phyloP scores from a whole-genome alignment of 2,113 vertebrate genomes.

The Mesitornis unicolor region DNA sequence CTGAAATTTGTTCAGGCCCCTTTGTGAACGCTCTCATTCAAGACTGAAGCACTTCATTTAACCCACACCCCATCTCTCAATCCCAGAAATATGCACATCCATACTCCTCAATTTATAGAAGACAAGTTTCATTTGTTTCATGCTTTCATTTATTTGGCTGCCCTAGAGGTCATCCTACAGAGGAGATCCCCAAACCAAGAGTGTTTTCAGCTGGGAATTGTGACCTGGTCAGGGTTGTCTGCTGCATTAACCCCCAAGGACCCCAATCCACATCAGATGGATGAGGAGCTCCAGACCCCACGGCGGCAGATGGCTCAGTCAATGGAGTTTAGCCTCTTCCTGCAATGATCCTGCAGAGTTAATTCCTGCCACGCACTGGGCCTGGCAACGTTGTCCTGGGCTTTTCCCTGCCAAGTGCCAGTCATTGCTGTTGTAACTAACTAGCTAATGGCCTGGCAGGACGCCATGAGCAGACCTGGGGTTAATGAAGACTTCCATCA shows the following conservation, averaged over 20 bases:
- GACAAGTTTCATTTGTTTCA: too few species aligned
- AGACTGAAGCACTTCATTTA: background rate
- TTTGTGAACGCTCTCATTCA: background rate
- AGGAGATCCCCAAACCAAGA: background rate
- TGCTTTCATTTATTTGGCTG: background rate
- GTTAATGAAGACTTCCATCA: slow-evolving; percentile 25
- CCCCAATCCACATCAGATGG: fast-evolving
- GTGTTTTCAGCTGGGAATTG: background rate
- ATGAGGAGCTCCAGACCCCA: background rate
- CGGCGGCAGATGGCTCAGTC: background rate
- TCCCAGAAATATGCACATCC: background rate
- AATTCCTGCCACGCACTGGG: background rate
- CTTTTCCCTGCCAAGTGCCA: slow-evolving; percentile 1
- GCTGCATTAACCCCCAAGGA: background rate
- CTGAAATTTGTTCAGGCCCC: background rate
- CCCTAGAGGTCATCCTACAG: background rate
- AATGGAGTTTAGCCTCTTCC: background rate
- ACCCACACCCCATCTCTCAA: background rate
- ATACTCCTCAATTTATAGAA: background rate
- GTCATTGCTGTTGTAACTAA: background rate
- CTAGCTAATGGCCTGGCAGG: background rate
- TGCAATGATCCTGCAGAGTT: background rate
- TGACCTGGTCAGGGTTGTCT: too few species aligned
- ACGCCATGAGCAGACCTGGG: background rate
- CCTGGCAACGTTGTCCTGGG: background rate